Evolutionary conservation across 2,888 invertebrate species (phyloP).

Genomic region (Xylocampa areola): DNA sequence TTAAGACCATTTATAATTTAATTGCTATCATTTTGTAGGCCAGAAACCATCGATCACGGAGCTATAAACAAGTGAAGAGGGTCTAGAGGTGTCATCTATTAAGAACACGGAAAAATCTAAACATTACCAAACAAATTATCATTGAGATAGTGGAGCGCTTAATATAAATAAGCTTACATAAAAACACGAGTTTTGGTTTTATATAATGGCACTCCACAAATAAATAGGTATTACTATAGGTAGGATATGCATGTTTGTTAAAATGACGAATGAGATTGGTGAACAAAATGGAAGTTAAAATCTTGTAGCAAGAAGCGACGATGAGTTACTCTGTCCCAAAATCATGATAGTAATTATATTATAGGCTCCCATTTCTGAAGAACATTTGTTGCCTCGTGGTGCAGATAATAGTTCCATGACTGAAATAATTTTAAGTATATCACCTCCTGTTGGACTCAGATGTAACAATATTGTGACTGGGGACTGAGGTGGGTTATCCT

Average conservation of each 20-base stretch:
- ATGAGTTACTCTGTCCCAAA: neutral
- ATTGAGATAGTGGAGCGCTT: conserved; percentile 4
- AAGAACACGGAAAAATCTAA: neutral
- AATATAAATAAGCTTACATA: neutral
- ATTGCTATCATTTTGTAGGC: conserved; percentile 42
- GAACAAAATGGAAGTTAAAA: neutral
- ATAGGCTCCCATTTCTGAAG: conserved; percentile 39
- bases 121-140: neutral
- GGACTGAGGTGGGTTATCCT: conserved; percentile 38
- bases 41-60: conserved; percentile 1
- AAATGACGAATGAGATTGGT: neutral
- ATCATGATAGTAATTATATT: conserved; percentile 52
- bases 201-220: neutral
- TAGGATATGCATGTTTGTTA: neutral
- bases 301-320: neutral
- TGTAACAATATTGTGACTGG: conserved; percentile 63
- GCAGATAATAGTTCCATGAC: conserved; percentile 65
- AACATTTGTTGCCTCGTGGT: conserved; percentile 63
- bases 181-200: neutral
- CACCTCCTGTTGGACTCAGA: conserved; percentile 61
- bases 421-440: conserved; percentile 66
- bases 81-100: too few relatives aligned
- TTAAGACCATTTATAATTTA: conserved; percentile 49
- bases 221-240: too few relatives aligned
- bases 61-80: neutral